Conservation (phyloP, 1,140 invertebrate genomes). For the Aricia agestis region DNA sequence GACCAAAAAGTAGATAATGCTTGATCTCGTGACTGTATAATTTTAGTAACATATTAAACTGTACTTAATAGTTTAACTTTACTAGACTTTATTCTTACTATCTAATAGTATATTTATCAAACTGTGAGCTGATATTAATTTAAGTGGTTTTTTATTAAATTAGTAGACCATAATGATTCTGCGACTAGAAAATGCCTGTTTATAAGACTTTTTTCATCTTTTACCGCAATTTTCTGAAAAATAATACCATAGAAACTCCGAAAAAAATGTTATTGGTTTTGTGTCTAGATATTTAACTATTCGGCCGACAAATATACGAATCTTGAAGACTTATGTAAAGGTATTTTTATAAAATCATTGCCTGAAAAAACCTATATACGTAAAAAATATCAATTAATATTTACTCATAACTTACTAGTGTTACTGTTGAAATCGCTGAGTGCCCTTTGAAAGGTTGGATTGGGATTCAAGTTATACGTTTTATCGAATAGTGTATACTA, state of each 20-base stretch:
- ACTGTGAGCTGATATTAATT: too few species aligned
- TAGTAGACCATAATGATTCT: too few species aligned
- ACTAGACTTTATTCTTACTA: too few species aligned
- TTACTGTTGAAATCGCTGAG: conserved; percentile 46
- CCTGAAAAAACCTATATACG: conserved; percentile 73
- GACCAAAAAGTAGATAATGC: too few species aligned
- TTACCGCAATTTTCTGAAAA: too few species aligned
- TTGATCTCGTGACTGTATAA: too few species aligned
- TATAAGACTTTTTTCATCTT: too few species aligned
- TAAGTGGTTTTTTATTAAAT: too few species aligned
- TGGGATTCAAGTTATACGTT: conserved; percentile 67
- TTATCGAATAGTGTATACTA: conserved; percentile 64
- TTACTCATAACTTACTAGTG: conserved; percentile 66
- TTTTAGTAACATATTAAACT: too few species aligned
- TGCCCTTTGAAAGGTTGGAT: conserved; percentile 45
- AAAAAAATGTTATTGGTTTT: conserved; percentile 7
- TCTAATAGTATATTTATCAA: too few species aligned
- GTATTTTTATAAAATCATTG: conserved; percentile 76
- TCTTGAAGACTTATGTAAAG: conserved; percentile 57
- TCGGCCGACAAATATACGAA: conserved; percentile 42
- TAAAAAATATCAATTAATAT: conserved; percentile 72
- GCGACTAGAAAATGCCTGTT: too few species aligned
- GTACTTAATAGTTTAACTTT: too few species aligned
- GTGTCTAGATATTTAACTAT: conserved; percentile 28
- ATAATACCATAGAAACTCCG: background rate